Evolutionary conservation across 2,888 invertebrate species (phyloP).

Genomic region (Pseudococcus longispinus): DNA sequence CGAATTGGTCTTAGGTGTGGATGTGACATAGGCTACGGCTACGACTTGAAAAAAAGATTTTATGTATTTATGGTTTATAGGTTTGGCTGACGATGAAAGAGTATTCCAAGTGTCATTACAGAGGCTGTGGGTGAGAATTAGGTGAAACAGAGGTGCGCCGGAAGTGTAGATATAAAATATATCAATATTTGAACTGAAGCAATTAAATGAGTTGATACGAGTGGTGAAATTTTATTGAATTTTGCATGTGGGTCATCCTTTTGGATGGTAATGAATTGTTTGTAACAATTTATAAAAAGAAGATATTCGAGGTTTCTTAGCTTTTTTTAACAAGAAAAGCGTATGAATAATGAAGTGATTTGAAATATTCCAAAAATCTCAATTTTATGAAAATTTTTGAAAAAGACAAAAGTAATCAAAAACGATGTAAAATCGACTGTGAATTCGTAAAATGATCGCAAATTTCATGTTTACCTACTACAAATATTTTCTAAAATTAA

Average conservation of each 20-base stretch:
- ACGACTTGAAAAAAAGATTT: not conserved
- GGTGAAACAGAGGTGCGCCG: not conserved
- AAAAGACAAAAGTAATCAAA: too few species aligned
- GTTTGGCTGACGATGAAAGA: not conserved
- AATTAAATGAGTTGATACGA: not conserved
- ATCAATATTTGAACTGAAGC: not conserved
- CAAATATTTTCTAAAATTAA: too few species aligned
- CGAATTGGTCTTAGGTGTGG: not conserved
- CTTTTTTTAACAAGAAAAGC: too few species aligned
- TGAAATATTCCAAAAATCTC: too few species aligned
- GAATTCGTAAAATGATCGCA: too few species aligned
- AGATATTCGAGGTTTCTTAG: too few species aligned
- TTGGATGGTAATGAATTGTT: not conserved
- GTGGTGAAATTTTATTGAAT: not conserved
- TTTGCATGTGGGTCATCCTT: not conserved
- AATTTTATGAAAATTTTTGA: too few species aligned
- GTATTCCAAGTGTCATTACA: not conserved
- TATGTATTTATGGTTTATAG: not conserved
- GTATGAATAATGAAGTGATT: too few species aligned
- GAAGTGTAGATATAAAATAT: not conserved
- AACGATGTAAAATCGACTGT: too few species aligned
- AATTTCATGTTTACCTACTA: too few species aligned
- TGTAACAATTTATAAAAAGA: too few species aligned
- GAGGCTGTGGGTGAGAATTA: not conserved
- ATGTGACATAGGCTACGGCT: too few species aligned